phyloP scores from a whole-genome alignment of 2,888 invertebrate species.

The Elegia similella region DNA sequence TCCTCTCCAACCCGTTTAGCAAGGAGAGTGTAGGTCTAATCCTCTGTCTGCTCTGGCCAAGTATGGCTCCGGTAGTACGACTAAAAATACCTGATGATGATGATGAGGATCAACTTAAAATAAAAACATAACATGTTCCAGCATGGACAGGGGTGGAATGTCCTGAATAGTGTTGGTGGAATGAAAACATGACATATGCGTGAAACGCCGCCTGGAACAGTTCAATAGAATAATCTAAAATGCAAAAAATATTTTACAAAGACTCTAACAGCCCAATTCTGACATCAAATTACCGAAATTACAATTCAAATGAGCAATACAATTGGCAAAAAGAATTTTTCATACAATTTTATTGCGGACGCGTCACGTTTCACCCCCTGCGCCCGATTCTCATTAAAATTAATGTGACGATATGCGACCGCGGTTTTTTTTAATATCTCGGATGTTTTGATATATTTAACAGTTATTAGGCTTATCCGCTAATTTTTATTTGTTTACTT shows the following conservation, averaged over 20 bases:
- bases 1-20: too few relatives aligned
- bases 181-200: too few relatives aligned
- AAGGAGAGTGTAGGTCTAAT: too few relatives aligned
- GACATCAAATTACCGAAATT: conserved; percentile 64
- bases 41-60: too few relatives aligned
- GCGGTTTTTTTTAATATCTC: conserved; percentile 16
- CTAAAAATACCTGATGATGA: too few relatives aligned
- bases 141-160: too few relatives aligned
- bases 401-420: conserved; percentile 60
- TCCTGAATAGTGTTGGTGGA: too few relatives aligned
- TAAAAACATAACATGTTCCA: too few relatives aligned
- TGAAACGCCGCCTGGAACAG: neutral
- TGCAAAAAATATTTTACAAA: conserved; percentile 29
- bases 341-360: conserved; percentile 57
- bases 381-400: conserved; percentile 70
- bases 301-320: conserved; percentile 60
- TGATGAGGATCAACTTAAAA: too few relatives aligned
- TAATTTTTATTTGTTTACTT: neutral
- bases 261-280: conserved; percentile 44
- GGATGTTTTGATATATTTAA: conserved; percentile 17
- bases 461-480: conserved; percentile 11
- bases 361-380: conserved; percentile 48
- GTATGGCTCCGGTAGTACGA: too few relatives aligned
- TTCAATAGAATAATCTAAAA: neutral
- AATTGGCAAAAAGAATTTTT: conserved; percentile 59